Conservation (phyloP, 2,888 invertebrate species). For the Hypsopygia costalis region DNA sequence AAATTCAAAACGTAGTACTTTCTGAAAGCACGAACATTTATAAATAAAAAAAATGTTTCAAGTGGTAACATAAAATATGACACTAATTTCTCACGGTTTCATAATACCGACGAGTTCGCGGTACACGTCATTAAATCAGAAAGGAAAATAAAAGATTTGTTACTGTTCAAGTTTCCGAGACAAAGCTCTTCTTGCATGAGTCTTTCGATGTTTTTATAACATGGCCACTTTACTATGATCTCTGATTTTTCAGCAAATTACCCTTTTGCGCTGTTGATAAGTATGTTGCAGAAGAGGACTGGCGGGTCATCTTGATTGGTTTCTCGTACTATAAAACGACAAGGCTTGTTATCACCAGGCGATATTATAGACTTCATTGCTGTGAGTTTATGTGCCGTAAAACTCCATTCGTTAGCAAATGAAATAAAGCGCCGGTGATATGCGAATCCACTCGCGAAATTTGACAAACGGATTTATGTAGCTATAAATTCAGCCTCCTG, state of each 20-base stretch:
- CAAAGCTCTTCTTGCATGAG: slow-evolving; percentile 32
- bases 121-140: slow-evolving; percentile 36
- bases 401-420: slow-evolving; percentile 41
- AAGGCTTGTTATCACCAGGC: slow-evolving; percentile 45
- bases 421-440: slow-evolving; percentile 35
- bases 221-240: slow-evolving; percentile 24
- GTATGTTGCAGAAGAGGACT: slow-evolving; percentile 10
- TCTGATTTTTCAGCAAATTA: slow-evolving; percentile 20
- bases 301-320: slow-evolving; percentile 28
- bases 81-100: slow-evolving; percentile 17
- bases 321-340: slow-evolving; percentile 28
- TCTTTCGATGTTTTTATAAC: slow-evolving; percentile 24
- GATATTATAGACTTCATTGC: slow-evolving; percentile 29
- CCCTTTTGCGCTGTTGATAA: slow-evolving; percentile 19
- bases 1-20: too few species aligned
- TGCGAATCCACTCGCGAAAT: slow-evolving; percentile 24
- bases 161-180: slow-evolving; percentile 34
- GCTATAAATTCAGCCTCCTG: slow-evolving; percentile 23
- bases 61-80: slow-evolving; percentile 8
- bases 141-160: slow-evolving; percentile 43
- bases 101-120: slow-evolving; percentile 22
- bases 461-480: slow-evolving; percentile 30
- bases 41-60: too few species aligned
- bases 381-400: slow-evolving; percentile 46
- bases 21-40: too few species aligned